phyloP scores from a whole-genome alignment of 2,113 vertebrate genomes.

The Hydrochoerus hydrochaeris region DNA sequence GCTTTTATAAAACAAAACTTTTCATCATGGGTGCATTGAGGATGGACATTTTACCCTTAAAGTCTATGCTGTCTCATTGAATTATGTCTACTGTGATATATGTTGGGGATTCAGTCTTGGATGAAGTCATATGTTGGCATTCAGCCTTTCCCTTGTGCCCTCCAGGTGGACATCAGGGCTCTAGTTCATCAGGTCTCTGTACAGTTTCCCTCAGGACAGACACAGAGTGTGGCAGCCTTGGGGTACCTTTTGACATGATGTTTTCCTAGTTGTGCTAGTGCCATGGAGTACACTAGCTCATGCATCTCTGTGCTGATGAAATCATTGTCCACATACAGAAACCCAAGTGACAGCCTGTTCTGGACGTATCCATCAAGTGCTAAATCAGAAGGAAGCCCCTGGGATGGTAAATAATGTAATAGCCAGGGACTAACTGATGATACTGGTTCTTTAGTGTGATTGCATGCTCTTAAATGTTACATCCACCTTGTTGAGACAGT shows the following conservation, averaged over 20 bases:
- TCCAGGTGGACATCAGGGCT: background rate
- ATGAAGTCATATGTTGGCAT: constrained; percentile 60
- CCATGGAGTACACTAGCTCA: background rate
- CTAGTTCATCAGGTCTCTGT: no score
- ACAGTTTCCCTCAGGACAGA: background rate
- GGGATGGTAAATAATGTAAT: constrained; percentile 45
- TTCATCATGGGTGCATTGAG: background rate
- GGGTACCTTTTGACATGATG: background rate
- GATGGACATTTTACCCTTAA: constrained; percentile 39
- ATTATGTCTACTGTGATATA: constrained; percentile 37
- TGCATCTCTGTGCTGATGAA: background rate
- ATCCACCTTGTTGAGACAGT: constrained; percentile 23
- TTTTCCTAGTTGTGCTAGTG: background rate
- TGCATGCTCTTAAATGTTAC: constrained; percentile 36
- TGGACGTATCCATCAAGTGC: background rate
- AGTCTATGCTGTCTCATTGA: background rate
- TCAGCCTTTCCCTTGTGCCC: constrained; percentile 17
- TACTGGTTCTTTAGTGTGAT: constrained; percentile 6
- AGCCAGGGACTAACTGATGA: background rate
- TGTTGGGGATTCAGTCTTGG: background rate
- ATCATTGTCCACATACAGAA: background rate
- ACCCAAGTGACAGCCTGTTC: background rate
- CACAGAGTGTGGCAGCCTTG: background rate
- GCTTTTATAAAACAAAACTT: constrained; percentile 37
- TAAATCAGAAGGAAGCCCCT: constrained; percentile 10